Percentiles rank a stretch among this genome's conserved stretches.
These are phyloP conservation scores for Riparia riparia DNA, from an alignment of 2,113 vertebrate species.

Conservation along the genomic window DNA sequence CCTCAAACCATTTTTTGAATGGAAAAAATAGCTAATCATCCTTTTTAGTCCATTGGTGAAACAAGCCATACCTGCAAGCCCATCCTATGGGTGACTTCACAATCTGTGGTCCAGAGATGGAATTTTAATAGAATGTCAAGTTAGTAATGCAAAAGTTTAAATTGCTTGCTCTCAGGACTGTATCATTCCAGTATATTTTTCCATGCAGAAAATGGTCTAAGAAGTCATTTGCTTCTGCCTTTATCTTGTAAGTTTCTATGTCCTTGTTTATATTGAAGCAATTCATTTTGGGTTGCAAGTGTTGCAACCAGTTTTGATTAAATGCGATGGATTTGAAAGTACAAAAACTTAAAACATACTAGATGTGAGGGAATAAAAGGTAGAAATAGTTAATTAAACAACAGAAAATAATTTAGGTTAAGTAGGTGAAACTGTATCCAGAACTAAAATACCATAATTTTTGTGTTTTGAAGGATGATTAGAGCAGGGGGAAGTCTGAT, in stretches of 20 bases:
- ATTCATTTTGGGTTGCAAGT: not conserved
- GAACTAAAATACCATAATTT: not conserved
- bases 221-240: not conserved
- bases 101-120: not conserved
- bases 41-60: not conserved
- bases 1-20: not conserved
- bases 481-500: not conserved
- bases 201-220: not conserved
- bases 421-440: not conserved
- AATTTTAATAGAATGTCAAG: not conserved
- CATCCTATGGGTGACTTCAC: not conserved
- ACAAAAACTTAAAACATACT: not conserved
- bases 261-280: not conserved
- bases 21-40: not conserved
- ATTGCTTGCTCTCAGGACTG: not conserved
- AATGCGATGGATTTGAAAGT: not conserved
- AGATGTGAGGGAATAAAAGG: accelerated
- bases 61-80: not conserved
- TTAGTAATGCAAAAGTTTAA: not conserved
- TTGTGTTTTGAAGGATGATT: not conserved
- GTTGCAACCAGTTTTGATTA: not conserved
- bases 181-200: not conserved
- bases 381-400: not conserved
- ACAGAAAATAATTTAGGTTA: not conserved
- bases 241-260: not conserved